phyloP scores from a whole-genome alignment of 2,888 invertebrate genomes.

The Euzetes globulus region DNA sequence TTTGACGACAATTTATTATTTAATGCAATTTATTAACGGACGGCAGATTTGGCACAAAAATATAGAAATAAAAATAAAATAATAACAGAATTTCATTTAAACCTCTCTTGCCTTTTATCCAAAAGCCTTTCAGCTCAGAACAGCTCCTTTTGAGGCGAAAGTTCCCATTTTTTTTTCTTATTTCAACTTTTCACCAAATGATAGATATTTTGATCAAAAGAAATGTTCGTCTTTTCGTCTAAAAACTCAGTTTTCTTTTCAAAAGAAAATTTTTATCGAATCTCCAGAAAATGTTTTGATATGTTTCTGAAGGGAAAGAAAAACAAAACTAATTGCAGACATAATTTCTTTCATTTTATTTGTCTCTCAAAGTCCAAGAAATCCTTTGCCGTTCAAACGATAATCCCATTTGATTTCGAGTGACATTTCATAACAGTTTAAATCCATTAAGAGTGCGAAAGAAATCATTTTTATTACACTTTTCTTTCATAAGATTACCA shows the following conservation, averaged over 20 bases:
- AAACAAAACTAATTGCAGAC: too few species aligned
- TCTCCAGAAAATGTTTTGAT: too few species aligned
- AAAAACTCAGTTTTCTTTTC: too few species aligned
- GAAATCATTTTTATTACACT: background rate
- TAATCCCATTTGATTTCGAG: background rate
- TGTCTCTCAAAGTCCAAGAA: background rate
- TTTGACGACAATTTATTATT: background rate
- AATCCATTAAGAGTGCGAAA: background rate
- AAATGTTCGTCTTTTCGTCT: too few species aligned
- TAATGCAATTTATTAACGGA: background rate
- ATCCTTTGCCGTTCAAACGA: background rate
- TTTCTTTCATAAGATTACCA: background rate
- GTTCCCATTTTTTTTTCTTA: too few species aligned
- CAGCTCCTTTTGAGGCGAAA: too few species aligned
- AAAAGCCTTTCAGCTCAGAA: background rate
- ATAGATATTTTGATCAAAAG: too few species aligned
- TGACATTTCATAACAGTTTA: slow-evolving; percentile 8
- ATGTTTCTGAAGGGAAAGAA: too few species aligned
- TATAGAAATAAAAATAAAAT: background rate
- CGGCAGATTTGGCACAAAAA: background rate
- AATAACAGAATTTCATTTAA: background rate
- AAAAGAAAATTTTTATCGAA: too few species aligned
- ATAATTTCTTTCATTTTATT: too few species aligned
- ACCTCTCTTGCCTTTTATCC: background rate
- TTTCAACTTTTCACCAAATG: too few species aligned